Evolutionary conservation across 2,888 invertebrate species (phyloP).

Genomic region (Alcis repandata): DNA sequence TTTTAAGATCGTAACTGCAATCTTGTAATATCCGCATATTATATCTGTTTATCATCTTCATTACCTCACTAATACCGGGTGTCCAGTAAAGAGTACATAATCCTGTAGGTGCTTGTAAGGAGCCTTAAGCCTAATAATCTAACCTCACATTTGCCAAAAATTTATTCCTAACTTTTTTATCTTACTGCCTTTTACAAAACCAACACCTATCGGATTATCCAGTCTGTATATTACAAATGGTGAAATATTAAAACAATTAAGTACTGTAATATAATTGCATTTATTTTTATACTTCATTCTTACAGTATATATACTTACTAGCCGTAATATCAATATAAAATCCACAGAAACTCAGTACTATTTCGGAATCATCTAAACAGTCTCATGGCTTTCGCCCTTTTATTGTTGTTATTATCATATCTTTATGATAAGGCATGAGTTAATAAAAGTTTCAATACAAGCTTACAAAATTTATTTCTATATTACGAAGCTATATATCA

Average conservation of each 20-base stretch:
- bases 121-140: too few relatives aligned
- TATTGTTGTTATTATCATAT: conserved; percentile 9
- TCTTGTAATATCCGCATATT: too few relatives aligned
- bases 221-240: too few relatives aligned
- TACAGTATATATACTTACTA: conserved; percentile 9
- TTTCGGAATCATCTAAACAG: conserved; percentile 35
- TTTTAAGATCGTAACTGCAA: too few relatives aligned
- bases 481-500: conserved; percentile 13
- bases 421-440: conserved; percentile 28
- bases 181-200: too few relatives aligned
- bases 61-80: too few relatives aligned
- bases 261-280: conserved; percentile 48
- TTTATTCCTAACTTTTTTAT: too few relatives aligned
- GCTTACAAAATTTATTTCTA: conserved; percentile 34
- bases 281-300: conserved; percentile 53
- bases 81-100: too few relatives aligned
- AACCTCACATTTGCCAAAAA: too few relatives aligned
- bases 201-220: too few relatives aligned
- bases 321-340: conserved; percentile 35
- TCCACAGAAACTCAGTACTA: conserved; percentile 29
- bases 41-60: too few relatives aligned
- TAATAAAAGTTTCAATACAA: conserved; percentile 41
- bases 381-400: conserved; percentile 19
- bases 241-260: conserved; percentile 26
- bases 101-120: too few relatives aligned